These are phyloP conservation scores for Rhimphoctona megacephalus DNA, from an alignment of 2,888 invertebrate genomes.

Conservation along the genomic window DNA sequence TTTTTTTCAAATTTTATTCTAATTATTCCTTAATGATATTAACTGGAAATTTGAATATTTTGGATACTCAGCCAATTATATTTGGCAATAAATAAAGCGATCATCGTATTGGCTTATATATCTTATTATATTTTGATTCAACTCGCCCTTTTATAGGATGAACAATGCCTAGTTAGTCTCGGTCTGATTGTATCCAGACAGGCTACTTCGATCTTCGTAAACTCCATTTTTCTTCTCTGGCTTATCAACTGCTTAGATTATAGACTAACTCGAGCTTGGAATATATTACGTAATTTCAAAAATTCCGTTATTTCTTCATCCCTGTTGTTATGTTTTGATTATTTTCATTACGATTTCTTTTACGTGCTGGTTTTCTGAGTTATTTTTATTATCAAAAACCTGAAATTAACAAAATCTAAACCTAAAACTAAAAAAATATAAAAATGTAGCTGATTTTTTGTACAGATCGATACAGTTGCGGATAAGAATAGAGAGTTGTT, in stretches of 20 bases:
- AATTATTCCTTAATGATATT: background rate
- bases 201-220: constrained; percentile 16
- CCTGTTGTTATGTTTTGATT: background rate
- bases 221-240: background rate
- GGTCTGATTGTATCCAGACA: constrained; percentile 14
- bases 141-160: constrained; percentile 15
- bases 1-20: background rate
- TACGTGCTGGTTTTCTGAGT: too few relatives aligned
- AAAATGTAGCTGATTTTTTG: too few relatives aligned
- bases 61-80: too few relatives aligned
- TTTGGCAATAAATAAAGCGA: too few relatives aligned
- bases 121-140: background rate
- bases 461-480: too few relatives aligned
- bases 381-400: too few relatives aligned
- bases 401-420: too few relatives aligned
- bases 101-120: background rate
- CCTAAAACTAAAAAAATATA: too few relatives aligned
- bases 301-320: background rate
- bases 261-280: background rate
- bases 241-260: constrained; percentile 6
- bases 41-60: background rate
- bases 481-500: too few relatives aligned
- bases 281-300: background rate
- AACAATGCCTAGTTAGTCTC: constrained; percentile 16
- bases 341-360: background rate